A percentile compares a stretch with the other conserved stretches of the same genome.
These are phyloP conservation scores for Acromyrmex charruanus DNA, from an alignment of 1,140 invertebrate species.

Conservation along the genomic window DNA sequence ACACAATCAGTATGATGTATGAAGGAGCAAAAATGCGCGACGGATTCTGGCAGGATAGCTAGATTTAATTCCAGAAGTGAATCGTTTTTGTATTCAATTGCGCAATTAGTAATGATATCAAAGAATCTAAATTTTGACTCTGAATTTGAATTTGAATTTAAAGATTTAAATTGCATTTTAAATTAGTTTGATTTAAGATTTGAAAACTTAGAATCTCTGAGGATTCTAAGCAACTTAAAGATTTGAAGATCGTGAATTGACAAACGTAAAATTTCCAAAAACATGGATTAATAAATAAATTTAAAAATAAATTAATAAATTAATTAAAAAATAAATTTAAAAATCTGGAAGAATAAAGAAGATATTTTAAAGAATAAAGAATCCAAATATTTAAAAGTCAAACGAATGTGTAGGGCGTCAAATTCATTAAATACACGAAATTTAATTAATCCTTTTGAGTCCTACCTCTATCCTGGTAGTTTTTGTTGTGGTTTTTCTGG, in stretches of 20 bases:
- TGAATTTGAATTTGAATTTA: neutral
- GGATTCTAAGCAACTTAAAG: neutral
- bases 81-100: neutral
- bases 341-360: neutral
- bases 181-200: too few species aligned
- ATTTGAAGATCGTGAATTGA: neutral
- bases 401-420: neutral
- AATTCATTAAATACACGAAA: neutral
- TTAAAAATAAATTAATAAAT: neutral
- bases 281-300: too few species aligned
- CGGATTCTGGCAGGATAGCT: constrained; percentile 35
- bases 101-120: neutral
- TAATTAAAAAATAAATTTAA: neutral
- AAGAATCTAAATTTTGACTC: neutral
- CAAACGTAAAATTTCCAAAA: neutral
- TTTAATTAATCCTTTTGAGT: neutral
- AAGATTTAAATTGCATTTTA: neutral
- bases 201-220: neutral
- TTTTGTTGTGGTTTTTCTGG: constrained; percentile 76
- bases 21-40: constrained; percentile 7
- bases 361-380: neutral
- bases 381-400: neutral
- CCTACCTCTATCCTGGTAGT: constrained; percentile 75
- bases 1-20: constrained; percentile 32
- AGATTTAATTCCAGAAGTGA: constrained; percentile 32